Conservation (phyloP, 2,888 invertebrate genomes). For the Syrista parreyssii region DNA sequence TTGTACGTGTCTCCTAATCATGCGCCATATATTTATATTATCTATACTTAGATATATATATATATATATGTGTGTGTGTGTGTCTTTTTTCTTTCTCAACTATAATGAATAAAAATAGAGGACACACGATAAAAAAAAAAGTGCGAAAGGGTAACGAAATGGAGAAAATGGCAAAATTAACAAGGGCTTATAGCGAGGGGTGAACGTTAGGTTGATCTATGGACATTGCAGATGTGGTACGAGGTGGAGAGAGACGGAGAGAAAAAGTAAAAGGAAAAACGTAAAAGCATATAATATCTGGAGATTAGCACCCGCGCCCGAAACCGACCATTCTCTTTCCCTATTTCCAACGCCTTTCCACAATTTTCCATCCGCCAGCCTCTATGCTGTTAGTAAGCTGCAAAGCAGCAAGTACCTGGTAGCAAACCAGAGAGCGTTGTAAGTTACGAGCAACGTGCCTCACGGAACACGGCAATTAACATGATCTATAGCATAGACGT, state of each 20-base stretch:
- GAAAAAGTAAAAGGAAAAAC: not conserved
- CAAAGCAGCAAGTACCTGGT: not conserved
- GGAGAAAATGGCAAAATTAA: not conserved
- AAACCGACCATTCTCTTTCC: conserved; percentile 12
- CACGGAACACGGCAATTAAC: conserved; percentile 57
- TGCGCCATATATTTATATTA: no score
- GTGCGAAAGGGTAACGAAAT: not conserved
- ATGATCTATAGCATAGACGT: conserved; percentile 60
- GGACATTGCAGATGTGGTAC: not conserved
- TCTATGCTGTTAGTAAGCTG: not conserved
- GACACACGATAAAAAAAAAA: not conserved
- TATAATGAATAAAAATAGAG: not conserved
- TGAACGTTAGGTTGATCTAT: not conserved
- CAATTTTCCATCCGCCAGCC: no score
- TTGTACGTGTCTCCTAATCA: no score
- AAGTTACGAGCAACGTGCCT: conserved; percentile 57
- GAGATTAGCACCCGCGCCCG: conserved; percentile 46
- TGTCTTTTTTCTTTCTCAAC: no score
- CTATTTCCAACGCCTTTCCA: not conserved
- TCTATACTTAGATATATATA: no score
- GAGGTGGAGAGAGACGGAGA: not conserved
- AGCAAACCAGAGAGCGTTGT: conserved; percentile 28
- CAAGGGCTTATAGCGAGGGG: not conserved
- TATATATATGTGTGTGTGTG: no score
- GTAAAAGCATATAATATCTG: conserved; percentile 44